These are phyloP conservation scores for Thera britannica DNA, from an alignment of 2,888 invertebrate species.

Conservation along the genomic window DNA sequence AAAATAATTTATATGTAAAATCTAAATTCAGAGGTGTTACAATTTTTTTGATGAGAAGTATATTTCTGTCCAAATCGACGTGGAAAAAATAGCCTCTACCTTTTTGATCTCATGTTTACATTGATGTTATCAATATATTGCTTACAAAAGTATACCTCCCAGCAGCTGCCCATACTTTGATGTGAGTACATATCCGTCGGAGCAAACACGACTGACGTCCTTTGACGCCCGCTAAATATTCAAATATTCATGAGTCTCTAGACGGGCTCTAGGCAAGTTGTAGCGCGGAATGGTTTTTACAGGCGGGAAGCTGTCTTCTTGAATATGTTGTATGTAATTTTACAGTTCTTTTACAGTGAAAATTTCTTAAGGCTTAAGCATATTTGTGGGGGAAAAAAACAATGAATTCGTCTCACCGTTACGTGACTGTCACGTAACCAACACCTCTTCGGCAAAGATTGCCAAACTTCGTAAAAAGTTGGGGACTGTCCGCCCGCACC, in stretches of 20 bases:
- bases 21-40: no score
- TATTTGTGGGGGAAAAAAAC: no score
- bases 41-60: no score
- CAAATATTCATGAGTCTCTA: conserved; percentile 61
- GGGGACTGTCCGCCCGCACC: no score
- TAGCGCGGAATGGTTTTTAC: background rate
- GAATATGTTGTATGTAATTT: no score
- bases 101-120: conserved; percentile 16
- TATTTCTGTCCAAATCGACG: background rate
- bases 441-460: no score
- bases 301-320: background rate
- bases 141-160: conserved; percentile 15
- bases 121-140: conserved; percentile 16
- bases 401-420: no score
- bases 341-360: no score
- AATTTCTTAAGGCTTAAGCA: no score
- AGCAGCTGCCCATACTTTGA: conserved; percentile 39
- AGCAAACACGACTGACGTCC: conserved; percentile 46
- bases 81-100: conserved; percentile 1
- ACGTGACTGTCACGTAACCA: no score
- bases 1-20: no score
- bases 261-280: background rate
- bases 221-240: conserved; percentile 62
- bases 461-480: no score
- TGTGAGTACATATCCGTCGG: conserved; percentile 24